Percentiles rank a stretch among this genome's conserved stretches.
Conservation (phyloP, 2,888 invertebrate species). For the Polydrusus cervinus region DNA sequence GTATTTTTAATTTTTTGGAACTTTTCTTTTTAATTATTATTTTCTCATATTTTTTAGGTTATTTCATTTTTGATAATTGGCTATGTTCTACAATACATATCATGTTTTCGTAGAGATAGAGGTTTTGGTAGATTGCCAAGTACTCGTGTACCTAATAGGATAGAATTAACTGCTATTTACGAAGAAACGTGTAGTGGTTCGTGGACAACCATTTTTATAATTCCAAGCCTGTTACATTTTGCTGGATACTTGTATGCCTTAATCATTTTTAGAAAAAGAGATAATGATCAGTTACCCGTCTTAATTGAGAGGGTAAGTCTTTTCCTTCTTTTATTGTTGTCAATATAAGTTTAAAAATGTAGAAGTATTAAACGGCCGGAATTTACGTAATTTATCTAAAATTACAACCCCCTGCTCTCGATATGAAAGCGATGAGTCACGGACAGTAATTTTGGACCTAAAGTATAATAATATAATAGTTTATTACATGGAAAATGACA, state of each 20-base stretch:
- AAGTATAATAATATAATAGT: no score
- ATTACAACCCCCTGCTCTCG: no score
- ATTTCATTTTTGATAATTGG: slow-evolving; percentile 69
- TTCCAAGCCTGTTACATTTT: slow-evolving; percentile 83
- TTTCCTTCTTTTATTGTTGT: no score
- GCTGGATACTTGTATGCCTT: slow-evolving; percentile 83
- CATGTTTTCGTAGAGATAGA: slow-evolving; percentile 83
- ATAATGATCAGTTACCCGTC: slow-evolving; percentile 88
- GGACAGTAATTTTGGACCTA: no score
- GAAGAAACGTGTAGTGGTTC: slow-evolving; percentile 81
- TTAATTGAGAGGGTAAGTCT: slow-evolving; percentile 83
- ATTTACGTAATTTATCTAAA: no score
- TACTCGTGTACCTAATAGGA: slow-evolving; percentile 40
- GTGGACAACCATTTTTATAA: slow-evolving; percentile 80
- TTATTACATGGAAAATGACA: no score
- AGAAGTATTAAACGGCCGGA: no score
- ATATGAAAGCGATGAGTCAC: no score
- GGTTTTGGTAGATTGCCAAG: slow-evolving; percentile 78
- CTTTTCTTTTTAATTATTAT: background rate
- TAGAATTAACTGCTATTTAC: slow-evolving; percentile 67
- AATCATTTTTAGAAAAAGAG: slow-evolving; percentile 82
- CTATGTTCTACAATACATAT: slow-evolving; percentile 85
- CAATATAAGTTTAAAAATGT: no score
- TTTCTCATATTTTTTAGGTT: slow-evolving; percentile 41
- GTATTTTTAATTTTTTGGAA: no score